Percentiles rank a stretch among this genome's conserved stretches.
Evolutionary conservation across 2,888 invertebrate genomes (phyloP).

Genomic region (Aphrophora alni): DNA sequence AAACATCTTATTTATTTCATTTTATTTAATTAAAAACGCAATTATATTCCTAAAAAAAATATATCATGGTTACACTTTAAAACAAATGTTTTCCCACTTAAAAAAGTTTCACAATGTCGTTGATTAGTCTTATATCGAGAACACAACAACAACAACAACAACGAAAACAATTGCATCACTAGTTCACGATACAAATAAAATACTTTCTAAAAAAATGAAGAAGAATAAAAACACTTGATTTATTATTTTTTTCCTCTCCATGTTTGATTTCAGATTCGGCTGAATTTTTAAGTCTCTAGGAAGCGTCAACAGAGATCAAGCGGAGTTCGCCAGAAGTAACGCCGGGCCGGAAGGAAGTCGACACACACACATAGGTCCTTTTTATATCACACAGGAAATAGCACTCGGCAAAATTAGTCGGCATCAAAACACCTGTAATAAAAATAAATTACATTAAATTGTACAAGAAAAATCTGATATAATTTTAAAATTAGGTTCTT

Average conservation of each 20-base stretch:
- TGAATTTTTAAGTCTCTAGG: conserved; percentile 1
- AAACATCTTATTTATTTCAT: conserved; percentile 23
- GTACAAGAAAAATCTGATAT: no score
- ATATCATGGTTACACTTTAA: conserved; percentile 26
- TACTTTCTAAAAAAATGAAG: conserved; percentile 1
- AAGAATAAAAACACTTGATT: neutral
- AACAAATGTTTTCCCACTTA: neutral
- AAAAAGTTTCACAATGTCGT: neutral
- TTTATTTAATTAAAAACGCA: conserved; percentile 29
- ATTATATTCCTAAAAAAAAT: conserved; percentile 29
- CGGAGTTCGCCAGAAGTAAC: conserved; percentile 26
- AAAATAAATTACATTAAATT: neutral
- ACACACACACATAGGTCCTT: conserved; percentile 11
- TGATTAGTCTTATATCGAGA: neutral
- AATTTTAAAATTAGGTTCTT: no score
- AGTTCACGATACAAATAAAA: neutral
- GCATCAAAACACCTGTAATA: conserved; percentile 29
- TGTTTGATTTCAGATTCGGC: conserved; percentile 2
- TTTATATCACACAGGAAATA: conserved; percentile 26
- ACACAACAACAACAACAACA: conserved; percentile 3
- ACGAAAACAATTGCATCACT: neutral
- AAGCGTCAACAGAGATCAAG: conserved; percentile 38
- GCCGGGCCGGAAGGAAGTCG: conserved; percentile 10
- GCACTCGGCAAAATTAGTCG: conserved; percentile 30
- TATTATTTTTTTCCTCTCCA: neutral